Conservation (phyloP, 1,140 invertebrate species). For the Coboldia fuscipes region DNA sequence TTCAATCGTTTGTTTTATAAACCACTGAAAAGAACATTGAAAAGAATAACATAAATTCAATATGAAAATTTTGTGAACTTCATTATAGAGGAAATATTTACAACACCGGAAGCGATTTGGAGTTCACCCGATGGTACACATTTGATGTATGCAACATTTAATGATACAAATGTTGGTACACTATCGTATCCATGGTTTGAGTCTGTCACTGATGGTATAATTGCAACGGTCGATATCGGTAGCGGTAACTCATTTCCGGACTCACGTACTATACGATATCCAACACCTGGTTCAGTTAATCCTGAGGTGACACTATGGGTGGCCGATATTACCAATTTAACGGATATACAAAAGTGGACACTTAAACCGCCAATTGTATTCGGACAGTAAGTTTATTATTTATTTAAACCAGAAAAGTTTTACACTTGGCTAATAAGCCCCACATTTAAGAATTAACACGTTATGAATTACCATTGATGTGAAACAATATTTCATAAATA, state of each 20-base stretch:
- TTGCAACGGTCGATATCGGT: constrained; percentile 21
- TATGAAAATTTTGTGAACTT: no score
- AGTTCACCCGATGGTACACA: constrained; percentile 57
- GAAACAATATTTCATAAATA: no score
- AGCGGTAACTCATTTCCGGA: constrained; percentile 38
- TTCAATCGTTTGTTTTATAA: no score
- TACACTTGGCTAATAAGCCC: no score
- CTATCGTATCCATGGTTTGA: constrained; percentile 58
- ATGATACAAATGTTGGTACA: constrained; percentile 57
- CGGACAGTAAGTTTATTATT: constrained; percentile 36
- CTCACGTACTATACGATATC: constrained; percentile 51
- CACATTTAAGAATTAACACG: no score
- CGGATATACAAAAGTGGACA: constrained; percentile 31
- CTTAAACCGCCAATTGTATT: constrained; percentile 44
- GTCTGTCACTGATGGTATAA: constrained; percentile 25
- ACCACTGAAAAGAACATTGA: no score
- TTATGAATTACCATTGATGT: no score
- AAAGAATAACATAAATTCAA: no score
- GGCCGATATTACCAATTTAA: constrained; percentile 46
- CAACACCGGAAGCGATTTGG: constrained; percentile 58
- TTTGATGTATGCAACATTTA: constrained; percentile 68
- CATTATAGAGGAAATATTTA: constrained; percentile 51
- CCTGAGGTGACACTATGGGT: constrained; percentile 61
- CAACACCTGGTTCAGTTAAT: constrained; percentile 66
- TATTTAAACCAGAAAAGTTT: not conserved